A percentile compares a stretch with the other conserved stretches of the same genome.
Conservation (phyloP, 2,888 invertebrate species). For the Agrenia bidenticulata region DNA sequence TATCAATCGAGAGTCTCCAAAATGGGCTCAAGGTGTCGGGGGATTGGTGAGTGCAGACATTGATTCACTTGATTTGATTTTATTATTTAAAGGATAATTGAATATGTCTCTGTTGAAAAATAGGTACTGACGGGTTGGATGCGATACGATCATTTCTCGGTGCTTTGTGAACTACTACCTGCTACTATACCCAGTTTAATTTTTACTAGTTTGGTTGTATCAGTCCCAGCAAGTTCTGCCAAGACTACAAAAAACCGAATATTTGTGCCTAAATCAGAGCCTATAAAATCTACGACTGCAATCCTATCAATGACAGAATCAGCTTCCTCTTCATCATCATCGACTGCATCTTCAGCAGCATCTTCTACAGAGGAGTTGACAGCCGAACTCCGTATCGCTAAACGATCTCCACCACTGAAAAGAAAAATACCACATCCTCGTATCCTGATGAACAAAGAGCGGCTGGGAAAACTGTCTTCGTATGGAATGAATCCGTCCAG, state of each 20-base stretch:
- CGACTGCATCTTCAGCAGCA: neutral
- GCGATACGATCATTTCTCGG: conserved; percentile 70
- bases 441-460: conserved; percentile 44
- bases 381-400: neutral
- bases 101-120: neutral
- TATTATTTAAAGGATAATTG: neutral
- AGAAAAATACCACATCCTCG: conserved; percentile 50
- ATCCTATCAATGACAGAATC: too few species aligned
- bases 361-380: neutral
- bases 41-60: conserved; percentile 51
- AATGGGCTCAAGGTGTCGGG: conserved; percentile 48
- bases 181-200: conserved; percentile 67
- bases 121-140: conserved; percentile 56
- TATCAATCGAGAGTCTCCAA: conserved; percentile 52
- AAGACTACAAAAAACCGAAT: conserved; percentile 47
- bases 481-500: neutral
- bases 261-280: conserved; percentile 30
- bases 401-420: neutral
- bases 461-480: conserved; percentile 1
- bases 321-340: neutral
- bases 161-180: conserved; percentile 68
- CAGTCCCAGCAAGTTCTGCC: conserved; percentile 41
- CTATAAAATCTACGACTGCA: neutral
- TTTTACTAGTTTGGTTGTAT: conserved; percentile 45
- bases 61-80: too few species aligned